phyloP scores from a whole-genome alignment of 2,888 invertebrate genomes.

The Terebella lapidaria region DNA sequence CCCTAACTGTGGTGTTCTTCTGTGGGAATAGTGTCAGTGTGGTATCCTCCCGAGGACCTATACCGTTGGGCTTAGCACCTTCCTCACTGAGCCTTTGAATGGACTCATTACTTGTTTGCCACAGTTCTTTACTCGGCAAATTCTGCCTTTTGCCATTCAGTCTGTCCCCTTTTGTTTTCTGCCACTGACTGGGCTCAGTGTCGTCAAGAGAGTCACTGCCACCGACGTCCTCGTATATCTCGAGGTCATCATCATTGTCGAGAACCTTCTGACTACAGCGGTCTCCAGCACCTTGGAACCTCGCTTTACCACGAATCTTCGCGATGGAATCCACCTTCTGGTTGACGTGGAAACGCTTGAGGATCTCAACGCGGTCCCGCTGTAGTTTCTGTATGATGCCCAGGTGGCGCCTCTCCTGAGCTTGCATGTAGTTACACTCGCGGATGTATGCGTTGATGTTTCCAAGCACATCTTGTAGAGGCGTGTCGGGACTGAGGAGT shows the following conservation, averaged over 20 bases:
- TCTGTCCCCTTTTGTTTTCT: neutral
- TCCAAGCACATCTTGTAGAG: neutral
- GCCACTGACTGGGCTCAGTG: neutral
- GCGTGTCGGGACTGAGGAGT: neutral
- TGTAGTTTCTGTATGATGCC: neutral
- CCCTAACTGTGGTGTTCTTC: neutral
- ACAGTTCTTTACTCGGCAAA: neutral
- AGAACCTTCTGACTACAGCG: no score
- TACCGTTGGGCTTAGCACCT: no score
- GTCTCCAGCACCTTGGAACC: no score
- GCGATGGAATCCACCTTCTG: neutral
- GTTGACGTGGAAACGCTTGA: neutral
- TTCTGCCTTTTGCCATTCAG: neutral
- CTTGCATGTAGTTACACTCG: neutral
- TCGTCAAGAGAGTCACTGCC: neutral
- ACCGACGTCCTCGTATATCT: neutral
- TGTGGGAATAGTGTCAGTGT: no score
- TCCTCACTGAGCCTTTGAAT: neutral
- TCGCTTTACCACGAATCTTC: neutral
- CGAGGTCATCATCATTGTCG: neutral
- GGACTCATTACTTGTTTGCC: no score
- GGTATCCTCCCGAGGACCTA: no score
- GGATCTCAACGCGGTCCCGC: neutral
- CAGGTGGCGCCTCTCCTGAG: neutral
- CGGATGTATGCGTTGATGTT: neutral